Conservation (phyloP, 2,888 invertebrate species). For the Cephus sareptanus region DNA sequence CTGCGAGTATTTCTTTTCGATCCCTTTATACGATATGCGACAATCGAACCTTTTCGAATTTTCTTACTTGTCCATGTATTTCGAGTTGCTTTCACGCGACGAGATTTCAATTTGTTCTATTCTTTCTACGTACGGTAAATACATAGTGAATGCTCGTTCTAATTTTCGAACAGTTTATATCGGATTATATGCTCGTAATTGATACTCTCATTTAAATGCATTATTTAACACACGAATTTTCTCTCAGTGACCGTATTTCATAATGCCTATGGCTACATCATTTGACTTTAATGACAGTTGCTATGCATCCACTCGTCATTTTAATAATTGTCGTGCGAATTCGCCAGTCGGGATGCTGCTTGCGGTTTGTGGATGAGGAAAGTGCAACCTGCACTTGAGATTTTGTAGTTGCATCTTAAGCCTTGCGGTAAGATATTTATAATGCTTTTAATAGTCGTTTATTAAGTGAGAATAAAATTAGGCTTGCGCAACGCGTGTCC, state of each 20-base stretch:
- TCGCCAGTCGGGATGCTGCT: constrained; percentile 44
- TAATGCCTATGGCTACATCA: constrained; percentile 50
- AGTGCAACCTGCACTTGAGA: constrained; percentile 21
- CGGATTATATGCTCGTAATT: background rate
- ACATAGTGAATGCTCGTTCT: background rate
- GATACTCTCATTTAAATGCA: too few relatives aligned
- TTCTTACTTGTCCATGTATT: too few relatives aligned
- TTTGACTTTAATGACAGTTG: constrained; percentile 22
- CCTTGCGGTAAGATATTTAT: background rate
- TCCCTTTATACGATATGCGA: too few relatives aligned
- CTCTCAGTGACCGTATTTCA: constrained; percentile 39
- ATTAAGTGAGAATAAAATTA: constrained; percentile 13
- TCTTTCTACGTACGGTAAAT: too few relatives aligned
- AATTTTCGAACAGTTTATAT: background rate
- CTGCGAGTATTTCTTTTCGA: background rate
- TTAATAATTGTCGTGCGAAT: constrained; percentile 55
- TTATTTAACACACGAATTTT: constrained; percentile 20
- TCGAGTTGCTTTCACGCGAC: too few relatives aligned
- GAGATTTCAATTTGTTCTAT: too few relatives aligned
- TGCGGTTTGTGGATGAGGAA: constrained; percentile 15
- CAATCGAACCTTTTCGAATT: too few relatives aligned
- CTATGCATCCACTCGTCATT: constrained; percentile 26
- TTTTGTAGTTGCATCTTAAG: constrained; percentile 15
- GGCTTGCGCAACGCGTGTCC: background rate
- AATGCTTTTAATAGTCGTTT: constrained; percentile 19